Base-by-base conservation (phyloP, 2,797 vertebrate genomes). In the Vultur gryphus region DNA sequence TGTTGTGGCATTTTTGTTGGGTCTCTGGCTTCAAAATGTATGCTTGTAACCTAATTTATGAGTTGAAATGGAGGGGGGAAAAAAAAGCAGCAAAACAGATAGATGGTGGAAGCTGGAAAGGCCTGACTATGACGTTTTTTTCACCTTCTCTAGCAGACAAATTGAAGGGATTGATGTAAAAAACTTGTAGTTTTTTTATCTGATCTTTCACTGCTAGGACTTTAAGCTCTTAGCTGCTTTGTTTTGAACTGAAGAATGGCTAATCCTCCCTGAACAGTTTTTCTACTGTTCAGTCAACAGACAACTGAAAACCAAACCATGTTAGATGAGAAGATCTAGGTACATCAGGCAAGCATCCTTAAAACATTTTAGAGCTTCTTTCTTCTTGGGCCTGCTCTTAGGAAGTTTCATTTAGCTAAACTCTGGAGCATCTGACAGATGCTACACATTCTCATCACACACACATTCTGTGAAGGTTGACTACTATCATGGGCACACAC, bases 381-480 rank as follows among this genome's bases (percentile, higher is more conserved):
- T 81, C 77, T 93, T 86, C 84, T 71, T 85, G 57, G 75, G 35
- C 44, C 72, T 93, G 41, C 44, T 96, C 37, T 94, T 84, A 29
- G n/a, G 87, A 95, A 91, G 69, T 87, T 89, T 95, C 62, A n/a
- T 93, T 92, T 92, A 94, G 78, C 59, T 77, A 91, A 97, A 94
- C 87, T 94, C 88, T 92, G 84, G 73, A 94, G 81, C 81, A 81
- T 94, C 86, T 96, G 89, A 97, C 95, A 95, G 71, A 91, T 94
- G 69, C 66, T 97, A 39, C 75, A 77, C 86, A 78, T 90, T 97
- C 92, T 96, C 55, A 82, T 95, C 79, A 91, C 61, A 95, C 83
- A 90, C 80, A 82, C 41, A 80, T 95, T 97, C 66, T 89, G 95
- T 97, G 95, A 96, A 97, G 92, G 95, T 95, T 97, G 96, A 91